These are phyloP conservation scores for Dipodomys stephensi DNA, from an alignment of 2,113 vertebrate genomes.

Conservation along the genomic window DNA sequence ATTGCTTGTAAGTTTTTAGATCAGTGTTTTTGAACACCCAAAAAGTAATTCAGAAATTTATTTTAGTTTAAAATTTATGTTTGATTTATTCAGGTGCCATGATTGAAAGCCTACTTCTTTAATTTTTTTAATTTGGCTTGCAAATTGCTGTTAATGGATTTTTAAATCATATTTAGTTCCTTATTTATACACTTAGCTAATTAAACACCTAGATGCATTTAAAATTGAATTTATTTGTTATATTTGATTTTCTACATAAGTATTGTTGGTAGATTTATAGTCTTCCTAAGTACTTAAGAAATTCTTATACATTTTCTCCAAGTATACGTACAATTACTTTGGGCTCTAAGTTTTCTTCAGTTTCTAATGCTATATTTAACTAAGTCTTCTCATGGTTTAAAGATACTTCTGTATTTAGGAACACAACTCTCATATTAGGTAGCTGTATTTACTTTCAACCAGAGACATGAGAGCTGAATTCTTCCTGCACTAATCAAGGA, in stretches of 20 bases:
- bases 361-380: not conserved
- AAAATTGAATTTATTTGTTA: conserved; percentile 10
- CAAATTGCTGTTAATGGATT: conserved; percentile 6
- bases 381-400: not conserved
- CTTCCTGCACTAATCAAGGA: not conserved
- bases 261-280: not conserved
- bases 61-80: conserved; percentile 40
- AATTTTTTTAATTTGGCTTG: not conserved
- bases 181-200: conserved; percentile 15
- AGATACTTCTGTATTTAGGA: not conserved
- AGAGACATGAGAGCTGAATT: not conserved
- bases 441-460: conserved; percentile 8
- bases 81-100: conserved; percentile 31
- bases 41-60: not conserved
- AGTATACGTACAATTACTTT: not conserved
- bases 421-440: not conserved
- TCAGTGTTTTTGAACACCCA: not conserved
- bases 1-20: not conserved
- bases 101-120: not conserved
- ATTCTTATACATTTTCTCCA: not conserved
- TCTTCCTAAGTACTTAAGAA: conserved; percentile 27
- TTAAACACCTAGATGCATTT: not conserved
- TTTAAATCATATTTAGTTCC: conserved; percentile 37
- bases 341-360: not conserved
- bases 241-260: conserved; percentile 22